Base-by-base conservation (phyloP, 2,113 vertebrate species). In the Actinemys pallida region DNA sequence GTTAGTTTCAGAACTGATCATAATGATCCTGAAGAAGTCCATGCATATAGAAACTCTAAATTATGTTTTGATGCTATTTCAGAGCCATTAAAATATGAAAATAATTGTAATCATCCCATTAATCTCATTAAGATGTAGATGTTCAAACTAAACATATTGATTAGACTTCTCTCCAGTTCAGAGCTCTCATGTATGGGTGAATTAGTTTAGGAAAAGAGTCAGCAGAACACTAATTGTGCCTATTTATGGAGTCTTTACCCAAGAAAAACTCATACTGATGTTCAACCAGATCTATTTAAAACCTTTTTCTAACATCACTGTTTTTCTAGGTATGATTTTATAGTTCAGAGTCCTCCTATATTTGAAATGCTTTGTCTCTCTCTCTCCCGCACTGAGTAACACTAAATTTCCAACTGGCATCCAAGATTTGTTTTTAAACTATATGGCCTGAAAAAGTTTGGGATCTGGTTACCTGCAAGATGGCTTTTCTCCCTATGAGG, bases 41-140 rank as follows among this genome's bases (percentile, higher is more conserved):
- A 29, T 65, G 20, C 20, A 49, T 54, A 56, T 59, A 88, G 78
- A 76, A 86, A 54, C 16, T 80, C n/a, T 59, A 19, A 42, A 76
- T 89, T n/a, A 84, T 78, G 47, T 22, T n/a, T 90, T 97, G 92
- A 53, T 56, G 93, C 4, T 88, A n/a, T 82, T 93, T 92, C 83
- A 93, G 87, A 89, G 49, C 11, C 24, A 80, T 56, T 56, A 78
- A 92, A 65, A 87, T n/a, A 39, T n/a, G 16, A 20, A 72, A 72
- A 39, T 9, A 75, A 75, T 20, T 39, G n/a, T 39, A 92, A 94
- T 87, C 42, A 84, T 92, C 69, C 52, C 90, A 12, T 92, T 87
- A 82, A 88, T 87, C 52, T 90, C 47, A 90, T 45, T 87, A 92
- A 94, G 31, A 20, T 92, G 29, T 56, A 62, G 52, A 80, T 84